A percentile compares a stretch with the other conserved stretches of the same genome.
Conservation (phyloP, 2,797 vertebrate species). For the Enteromius fasciolatus region DNA sequence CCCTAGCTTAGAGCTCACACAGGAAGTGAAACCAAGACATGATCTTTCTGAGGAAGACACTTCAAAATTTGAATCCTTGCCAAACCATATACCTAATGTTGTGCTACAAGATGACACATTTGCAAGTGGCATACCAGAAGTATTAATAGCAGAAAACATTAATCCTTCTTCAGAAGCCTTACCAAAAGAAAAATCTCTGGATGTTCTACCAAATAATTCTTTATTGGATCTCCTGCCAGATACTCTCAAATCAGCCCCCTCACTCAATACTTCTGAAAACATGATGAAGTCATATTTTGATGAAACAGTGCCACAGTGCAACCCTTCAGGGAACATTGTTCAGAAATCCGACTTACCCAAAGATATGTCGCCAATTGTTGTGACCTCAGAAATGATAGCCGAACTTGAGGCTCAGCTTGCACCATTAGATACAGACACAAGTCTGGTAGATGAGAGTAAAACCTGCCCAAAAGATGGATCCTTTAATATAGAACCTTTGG, state of each 20-base stretch:
- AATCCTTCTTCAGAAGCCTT: conserved; percentile 27
- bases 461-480: background rate
- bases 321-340: background rate
- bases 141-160: background rate
- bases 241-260: background rate
- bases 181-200: conserved; percentile 33
- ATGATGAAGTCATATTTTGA: background rate
- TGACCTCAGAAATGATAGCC: conserved; percentile 22
- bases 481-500: background rate
- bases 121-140: background rate
- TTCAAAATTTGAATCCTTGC: background rate
- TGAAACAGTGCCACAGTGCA: background rate
- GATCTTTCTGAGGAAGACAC: conserved; percentile 11
- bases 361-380: conserved; percentile 3
- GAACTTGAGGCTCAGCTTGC: conserved; percentile 40
- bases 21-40: conserved; percentile 11
- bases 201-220: conserved; percentile 7
- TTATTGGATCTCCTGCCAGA: background rate
- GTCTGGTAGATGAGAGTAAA: conserved; percentile 12
- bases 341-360: conserved; percentile 6
- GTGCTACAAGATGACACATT: conserved; percentile 1
- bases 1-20: conserved; percentile 24
- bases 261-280: conserved; percentile 12
- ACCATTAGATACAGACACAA: conserved; percentile 17
- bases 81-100: conserved; percentile 11